phyloP scores from a whole-genome alignment of 2,888 invertebrate species.

The Coenonympha glycerion region DNA sequence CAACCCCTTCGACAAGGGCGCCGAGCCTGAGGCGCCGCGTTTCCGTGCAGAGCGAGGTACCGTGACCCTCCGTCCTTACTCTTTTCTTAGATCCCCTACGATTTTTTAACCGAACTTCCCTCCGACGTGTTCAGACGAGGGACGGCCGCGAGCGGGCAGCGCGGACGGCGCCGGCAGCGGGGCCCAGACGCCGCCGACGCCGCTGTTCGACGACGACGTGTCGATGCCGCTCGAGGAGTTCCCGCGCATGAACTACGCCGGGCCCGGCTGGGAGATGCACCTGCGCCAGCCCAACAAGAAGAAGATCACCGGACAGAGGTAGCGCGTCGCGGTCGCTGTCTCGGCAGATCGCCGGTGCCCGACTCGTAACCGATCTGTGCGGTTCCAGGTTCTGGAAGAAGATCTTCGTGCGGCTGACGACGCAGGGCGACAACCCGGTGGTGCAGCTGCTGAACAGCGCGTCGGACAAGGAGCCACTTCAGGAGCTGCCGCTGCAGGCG shows the following conservation, averaged over 20 bases:
- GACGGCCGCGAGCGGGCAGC: slow-evolving; percentile 34
- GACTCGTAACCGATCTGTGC: no score
- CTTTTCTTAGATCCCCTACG: no score
- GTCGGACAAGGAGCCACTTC: slow-evolving; percentile 93
- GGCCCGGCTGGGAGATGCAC: slow-evolving; percentile 97
- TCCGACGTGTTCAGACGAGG: slow-evolving; percentile 49
- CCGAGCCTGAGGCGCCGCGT: slow-evolving; percentile 43
- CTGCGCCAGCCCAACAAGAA: slow-evolving; percentile 96
- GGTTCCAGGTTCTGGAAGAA: slow-evolving; percentile 95
- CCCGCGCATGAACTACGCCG: slow-evolving; percentile 84
- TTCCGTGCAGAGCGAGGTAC: slow-evolving; percentile 24
- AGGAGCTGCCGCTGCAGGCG: slow-evolving; percentile 94
- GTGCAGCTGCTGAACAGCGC: slow-evolving; percentile 89
- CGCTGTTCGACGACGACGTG: slow-evolving; percentile 94
- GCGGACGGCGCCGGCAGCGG: slow-evolving; percentile 34
- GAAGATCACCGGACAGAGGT: slow-evolving; percentile 93
- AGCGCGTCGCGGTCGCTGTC: not conserved
- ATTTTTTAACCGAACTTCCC: no score
- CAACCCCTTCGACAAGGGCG: slow-evolving; percentile 85
- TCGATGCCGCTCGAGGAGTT: slow-evolving; percentile 94
- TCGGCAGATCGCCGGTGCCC: no score
- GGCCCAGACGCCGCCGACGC: slow-evolving; percentile 84
- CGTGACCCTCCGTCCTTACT: not conserved
- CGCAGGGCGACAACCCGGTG: slow-evolving; percentile 87
- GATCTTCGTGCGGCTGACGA: slow-evolving; percentile 87